These are phyloP conservation scores for Steinernema khuongi DNA, from an alignment of 1,140 invertebrate species.

Conservation along the genomic window DNA sequence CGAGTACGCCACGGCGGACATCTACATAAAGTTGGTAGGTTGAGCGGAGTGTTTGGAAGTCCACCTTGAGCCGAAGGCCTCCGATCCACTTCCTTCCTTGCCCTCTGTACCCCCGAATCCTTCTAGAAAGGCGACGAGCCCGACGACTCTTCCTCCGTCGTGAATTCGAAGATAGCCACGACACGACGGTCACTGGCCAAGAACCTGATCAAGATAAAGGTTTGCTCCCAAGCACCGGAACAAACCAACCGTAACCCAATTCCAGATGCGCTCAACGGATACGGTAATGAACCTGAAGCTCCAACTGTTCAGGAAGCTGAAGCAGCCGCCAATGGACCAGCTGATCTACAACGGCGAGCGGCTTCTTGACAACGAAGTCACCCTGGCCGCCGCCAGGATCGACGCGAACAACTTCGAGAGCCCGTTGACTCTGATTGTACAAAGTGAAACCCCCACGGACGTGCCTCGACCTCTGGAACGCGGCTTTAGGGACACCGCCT, in stretches of 20 bases:
- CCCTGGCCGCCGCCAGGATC: conserved; percentile 19
- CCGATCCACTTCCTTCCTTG: background rate
- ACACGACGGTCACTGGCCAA: background rate
- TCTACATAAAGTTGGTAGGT: background rate
- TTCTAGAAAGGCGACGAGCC: conserved; percentile 4
- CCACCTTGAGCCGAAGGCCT: too few relatives aligned
- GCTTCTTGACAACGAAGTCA: conserved; percentile 18
- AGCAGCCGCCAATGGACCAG: conserved; percentile 25
- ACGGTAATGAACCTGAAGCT: conserved; percentile 21
- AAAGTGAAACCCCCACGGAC: background rate
- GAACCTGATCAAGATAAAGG: background rate
- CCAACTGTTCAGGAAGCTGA: conserved; percentile 21
- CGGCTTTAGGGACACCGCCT: background rate
- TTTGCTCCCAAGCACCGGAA: too few relatives aligned
- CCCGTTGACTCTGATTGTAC: background rate
- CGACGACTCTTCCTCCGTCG: background rate
- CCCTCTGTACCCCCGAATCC: background rate
- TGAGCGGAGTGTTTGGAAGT: too few relatives aligned
- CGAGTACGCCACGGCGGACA: background rate
- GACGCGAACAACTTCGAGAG: conserved; percentile 22
- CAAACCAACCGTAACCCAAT: too few relatives aligned
- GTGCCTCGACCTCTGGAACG: background rate
- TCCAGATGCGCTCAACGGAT: conserved; percentile 24
- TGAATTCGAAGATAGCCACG: background rate
- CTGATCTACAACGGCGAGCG: conserved; percentile 18